Evolutionary conservation across 2,888 invertebrate genomes (phyloP).

Genomic region (Plebejus anna): DNA sequence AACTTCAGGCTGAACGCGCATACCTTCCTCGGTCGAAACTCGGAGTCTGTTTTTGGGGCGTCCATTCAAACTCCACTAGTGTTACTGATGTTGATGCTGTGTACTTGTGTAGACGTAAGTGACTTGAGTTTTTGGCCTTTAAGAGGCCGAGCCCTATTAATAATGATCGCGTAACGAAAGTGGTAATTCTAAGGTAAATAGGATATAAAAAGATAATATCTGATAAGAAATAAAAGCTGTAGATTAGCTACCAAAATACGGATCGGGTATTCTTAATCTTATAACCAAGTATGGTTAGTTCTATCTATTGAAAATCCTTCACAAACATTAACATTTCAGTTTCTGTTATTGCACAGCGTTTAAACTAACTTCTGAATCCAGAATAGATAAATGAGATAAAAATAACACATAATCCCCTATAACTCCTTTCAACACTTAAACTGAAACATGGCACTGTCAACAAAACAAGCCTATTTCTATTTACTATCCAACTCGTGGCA

Average conservation of each 20-base stretch:
- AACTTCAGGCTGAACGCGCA: not conserved
- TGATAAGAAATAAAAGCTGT: not conserved
- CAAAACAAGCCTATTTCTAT: too few species aligned
- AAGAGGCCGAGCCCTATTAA: too few species aligned
- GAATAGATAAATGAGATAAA: not conserved
- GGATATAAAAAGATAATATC: not conserved
- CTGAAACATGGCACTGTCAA: too few species aligned
- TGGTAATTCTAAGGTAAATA: not conserved
- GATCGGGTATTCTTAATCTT: not conserved
- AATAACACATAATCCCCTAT: too few species aligned
- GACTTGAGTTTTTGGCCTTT: too few species aligned
- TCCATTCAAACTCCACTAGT: too few species aligned
- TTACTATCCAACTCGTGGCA: too few species aligned
- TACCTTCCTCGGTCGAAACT: too few species aligned
- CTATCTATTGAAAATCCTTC: not conserved
- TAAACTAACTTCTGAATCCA: not conserved
- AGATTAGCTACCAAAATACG: not conserved
- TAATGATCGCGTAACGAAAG: not conserved
- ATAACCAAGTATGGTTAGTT: not conserved
- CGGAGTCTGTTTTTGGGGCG: too few species aligned
- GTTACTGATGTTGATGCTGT: too few species aligned
- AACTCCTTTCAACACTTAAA: too few species aligned
- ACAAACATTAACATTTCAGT: not conserved
- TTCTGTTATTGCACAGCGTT: not conserved
- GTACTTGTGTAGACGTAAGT: too few species aligned